A percentile compares a stretch with the other conserved stretches of the same genome.
Evolutionary conservation across 2,888 invertebrate species (phyloP).

Genomic region (Chrysomela aeneicollis): DNA sequence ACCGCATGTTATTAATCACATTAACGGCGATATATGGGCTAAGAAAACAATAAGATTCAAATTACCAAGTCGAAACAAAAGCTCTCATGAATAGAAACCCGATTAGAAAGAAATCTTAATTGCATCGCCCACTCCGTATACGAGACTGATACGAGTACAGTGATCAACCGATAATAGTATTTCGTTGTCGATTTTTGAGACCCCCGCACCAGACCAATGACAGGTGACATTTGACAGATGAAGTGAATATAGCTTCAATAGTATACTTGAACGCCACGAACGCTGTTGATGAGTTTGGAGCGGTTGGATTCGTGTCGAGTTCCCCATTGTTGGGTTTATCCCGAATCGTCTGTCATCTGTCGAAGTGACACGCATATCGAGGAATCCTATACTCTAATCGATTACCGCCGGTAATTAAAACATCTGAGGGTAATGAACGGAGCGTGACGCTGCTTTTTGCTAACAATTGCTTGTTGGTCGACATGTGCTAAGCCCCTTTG

Average conservation of each 20-base stretch:
- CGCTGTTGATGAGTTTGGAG: too few species aligned
- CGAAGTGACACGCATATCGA: background rate
- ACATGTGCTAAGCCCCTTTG: conserved; percentile 27
- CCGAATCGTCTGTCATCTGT: background rate
- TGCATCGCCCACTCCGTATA: conserved; percentile 13
- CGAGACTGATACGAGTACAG: background rate
- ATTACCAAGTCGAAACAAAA: conserved; percentile 19
- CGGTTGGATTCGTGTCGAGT: background rate
- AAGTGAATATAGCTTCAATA: too few species aligned
- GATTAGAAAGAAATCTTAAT: conserved; percentile 16
- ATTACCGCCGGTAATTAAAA: conserved; percentile 57
- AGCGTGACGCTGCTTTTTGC: conserved; percentile 56
- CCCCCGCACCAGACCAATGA: too few species aligned
- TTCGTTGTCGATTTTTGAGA: too few species aligned
- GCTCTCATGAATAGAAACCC: conserved; percentile 9
- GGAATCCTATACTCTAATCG: conserved; percentile 46
- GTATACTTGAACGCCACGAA: too few species aligned
- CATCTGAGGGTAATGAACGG: conserved; percentile 56
- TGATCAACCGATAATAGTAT: too few species aligned
- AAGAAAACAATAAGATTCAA: conserved; percentile 20
- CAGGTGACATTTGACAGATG: too few species aligned
- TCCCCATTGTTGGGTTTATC: background rate
- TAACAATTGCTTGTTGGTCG: conserved; percentile 41
- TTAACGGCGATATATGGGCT: conserved; percentile 11
- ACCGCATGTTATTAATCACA: conserved; percentile 18